Evolutionary conservation across 2,888 invertebrate species (phyloP).

Genomic region (Habroteleia sp.): DNA sequence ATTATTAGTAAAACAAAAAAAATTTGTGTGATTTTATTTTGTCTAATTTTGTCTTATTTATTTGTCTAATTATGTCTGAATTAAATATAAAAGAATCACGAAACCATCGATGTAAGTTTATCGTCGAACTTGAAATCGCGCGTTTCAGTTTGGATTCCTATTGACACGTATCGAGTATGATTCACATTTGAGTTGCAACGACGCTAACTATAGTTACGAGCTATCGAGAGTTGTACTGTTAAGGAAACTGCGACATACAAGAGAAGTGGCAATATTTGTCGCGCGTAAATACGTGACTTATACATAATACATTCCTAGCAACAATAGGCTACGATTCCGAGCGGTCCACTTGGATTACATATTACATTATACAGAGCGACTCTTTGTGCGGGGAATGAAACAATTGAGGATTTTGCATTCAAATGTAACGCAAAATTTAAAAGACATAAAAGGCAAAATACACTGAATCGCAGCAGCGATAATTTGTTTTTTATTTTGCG

Average conservation of each 20-base stretch:
- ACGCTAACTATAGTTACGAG: conserved; percentile 50
- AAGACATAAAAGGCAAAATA: conserved; percentile 6
- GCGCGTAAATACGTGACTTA: conserved; percentile 57
- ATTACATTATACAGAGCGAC: conserved; percentile 42
- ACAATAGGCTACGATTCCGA: conserved; percentile 51
- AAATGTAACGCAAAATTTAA: conserved; percentile 40
- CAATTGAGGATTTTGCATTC: conserved; percentile 54
- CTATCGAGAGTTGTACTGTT: conserved; percentile 57
- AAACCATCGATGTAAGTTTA: conserved; percentile 24
- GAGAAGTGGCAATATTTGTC: conserved; percentile 60
- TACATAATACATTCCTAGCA: conserved; percentile 58
- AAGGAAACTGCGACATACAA: conserved; percentile 54
- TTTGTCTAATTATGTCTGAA: no score
- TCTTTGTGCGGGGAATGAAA: conserved; percentile 49
- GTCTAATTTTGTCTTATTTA: no score
- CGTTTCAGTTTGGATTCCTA: conserved; percentile 37
- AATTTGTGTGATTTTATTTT: no score
- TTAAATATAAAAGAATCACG: no score
- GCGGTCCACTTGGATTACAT: conserved; percentile 50
- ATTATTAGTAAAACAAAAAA: no score
- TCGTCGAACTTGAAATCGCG: conserved; percentile 33
- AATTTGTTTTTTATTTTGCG: conserved; percentile 15
- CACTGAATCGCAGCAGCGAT: not conserved
- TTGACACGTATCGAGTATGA: conserved; percentile 41
- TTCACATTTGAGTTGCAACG: conserved; percentile 24